Percentiles rank a stretch among this genome's conserved stretches.
phyloP scores from a whole-genome alignment of 2,888 invertebrate genomes.

The Diadegma fenestrale region DNA sequence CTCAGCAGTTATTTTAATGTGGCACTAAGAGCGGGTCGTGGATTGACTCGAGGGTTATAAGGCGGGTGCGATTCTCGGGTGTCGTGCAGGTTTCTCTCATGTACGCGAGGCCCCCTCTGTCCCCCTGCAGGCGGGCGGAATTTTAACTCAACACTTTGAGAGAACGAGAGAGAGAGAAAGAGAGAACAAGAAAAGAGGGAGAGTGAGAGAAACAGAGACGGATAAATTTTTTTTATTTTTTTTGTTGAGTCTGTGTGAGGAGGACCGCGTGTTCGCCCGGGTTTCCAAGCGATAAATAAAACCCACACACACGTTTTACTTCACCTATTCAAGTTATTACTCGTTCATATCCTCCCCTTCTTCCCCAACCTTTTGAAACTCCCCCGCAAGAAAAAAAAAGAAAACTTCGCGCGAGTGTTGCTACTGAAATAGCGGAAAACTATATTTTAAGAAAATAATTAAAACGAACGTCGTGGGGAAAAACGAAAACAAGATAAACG shows the following conservation, averaged over 20 bases:
- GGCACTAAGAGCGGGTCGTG: slow-evolving; percentile 76
- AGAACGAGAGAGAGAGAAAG: slow-evolving; percentile 29
- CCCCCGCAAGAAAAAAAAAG: background rate
- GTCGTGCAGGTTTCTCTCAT: slow-evolving; percentile 76
- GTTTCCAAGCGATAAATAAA: slow-evolving; percentile 58
- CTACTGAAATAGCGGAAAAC: background rate
- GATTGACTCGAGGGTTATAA: slow-evolving; percentile 73
- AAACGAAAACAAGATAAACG: slow-evolving; percentile 59
- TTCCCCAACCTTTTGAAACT: background rate
- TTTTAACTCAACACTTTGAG: slow-evolving; percentile 63
- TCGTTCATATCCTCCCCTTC: slow-evolving; percentile 26
- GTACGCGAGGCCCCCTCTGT: slow-evolving; percentile 74
- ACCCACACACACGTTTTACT: background rate
- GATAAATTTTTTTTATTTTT: slow-evolving; percentile 18
- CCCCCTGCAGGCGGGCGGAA: slow-evolving; percentile 78
- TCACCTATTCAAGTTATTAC: background rate
- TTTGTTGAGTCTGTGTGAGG: slow-evolving; percentile 13
- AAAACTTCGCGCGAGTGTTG: background rate
- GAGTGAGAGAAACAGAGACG: slow-evolving; percentile 1
- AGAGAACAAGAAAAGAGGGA: background rate
- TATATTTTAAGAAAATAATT: background rate
- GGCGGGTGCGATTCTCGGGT: slow-evolving; percentile 69
- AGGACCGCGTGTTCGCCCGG: slow-evolving; percentile 66
- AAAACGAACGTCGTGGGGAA: background rate
- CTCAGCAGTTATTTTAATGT: slow-evolving; percentile 81